Conservation (phyloP, 2,113 vertebrate species). For the Coptodon bakossiorum region DNA sequence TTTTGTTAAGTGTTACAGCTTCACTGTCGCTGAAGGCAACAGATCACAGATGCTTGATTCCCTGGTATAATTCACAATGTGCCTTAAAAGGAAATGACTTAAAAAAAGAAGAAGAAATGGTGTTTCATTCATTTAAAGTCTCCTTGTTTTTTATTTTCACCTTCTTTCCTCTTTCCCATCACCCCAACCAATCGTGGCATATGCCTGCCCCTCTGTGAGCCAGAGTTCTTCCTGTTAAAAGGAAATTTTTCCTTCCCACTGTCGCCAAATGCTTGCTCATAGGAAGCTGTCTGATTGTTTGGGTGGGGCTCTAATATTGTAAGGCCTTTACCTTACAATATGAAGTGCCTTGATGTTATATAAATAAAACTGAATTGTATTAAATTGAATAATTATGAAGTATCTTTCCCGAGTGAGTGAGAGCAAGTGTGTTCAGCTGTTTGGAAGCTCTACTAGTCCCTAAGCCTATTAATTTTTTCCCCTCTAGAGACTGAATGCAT, state of each 20-base stretch:
- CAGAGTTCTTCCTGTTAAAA: neutral
- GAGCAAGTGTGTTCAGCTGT: neutral
- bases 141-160: neutral
- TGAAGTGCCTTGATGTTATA: neutral
- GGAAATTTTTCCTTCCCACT: neutral
- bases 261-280: neutral
- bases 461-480: conserved; percentile 15
- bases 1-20: neutral
- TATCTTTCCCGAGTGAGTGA: neutral
- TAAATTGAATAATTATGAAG: neutral
- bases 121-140: neutral
- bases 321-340: neutral
- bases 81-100: neutral
- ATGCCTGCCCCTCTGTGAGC: neutral
- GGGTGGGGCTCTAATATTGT: neutral
- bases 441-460: conserved; percentile 16
- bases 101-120: neutral
- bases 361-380: neutral
- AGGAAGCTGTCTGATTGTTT: neutral
- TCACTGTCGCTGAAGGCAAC: neutral
- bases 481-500: neutral
- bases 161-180: neutral
- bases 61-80: neutral
- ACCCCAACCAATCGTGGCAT: neutral
- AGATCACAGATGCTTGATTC: neutral